Evolutionary conservation across 2,888 invertebrate genomes (phyloP), one percentile per base, ranked within the genome.

Genomic region (Antheraea assamensis): DNA sequence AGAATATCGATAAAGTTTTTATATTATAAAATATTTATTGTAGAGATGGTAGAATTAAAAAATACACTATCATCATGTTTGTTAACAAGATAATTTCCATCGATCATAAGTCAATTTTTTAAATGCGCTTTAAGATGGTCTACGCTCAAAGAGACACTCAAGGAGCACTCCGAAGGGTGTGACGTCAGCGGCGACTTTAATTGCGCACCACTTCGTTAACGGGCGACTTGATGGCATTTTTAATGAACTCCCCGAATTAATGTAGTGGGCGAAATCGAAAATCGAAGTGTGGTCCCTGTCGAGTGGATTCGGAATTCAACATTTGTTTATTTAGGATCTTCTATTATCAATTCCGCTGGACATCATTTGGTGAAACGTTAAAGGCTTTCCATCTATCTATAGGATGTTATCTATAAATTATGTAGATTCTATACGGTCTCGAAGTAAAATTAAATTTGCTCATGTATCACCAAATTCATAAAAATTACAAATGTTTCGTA

Each of bases 171-270:
- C 81, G 80, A 81, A 86, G 91, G 90, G 90, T 86, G 88, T 91
- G 92, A 92, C 93, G 92, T 93, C 93, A 94, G 92, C 92, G 92
- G 90, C 91, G 92, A 92, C 92, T 93, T 91, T 94, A 94, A 94
- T 94, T 94, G 94, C 90, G 84, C 88, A 92, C 91, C 94, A 94
- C 94, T 94, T 94, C 94, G 94, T 94, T 94, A 94, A 92, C 92
- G 88, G 90, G 79, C 88, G 90, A 88, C 89, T 91, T 94, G 93
- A 94, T 94, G 92, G 94, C 94, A 94, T 94, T 94, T 94, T 94
- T 94, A 94, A 94, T 94, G 94, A 94, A 94, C 93, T 88, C 91
- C 80, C 86, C 89, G 94, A 94, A 90, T 94, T 94, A 94, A 94
- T 94, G 94, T 94, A 94, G 94, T 94, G 93, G 93, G 90, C 77